These are phyloP conservation scores for Oncorhynchus gorbuscha DNA, from an alignment of 2,113 vertebrate genomes.

Conservation along the genomic window DNA sequence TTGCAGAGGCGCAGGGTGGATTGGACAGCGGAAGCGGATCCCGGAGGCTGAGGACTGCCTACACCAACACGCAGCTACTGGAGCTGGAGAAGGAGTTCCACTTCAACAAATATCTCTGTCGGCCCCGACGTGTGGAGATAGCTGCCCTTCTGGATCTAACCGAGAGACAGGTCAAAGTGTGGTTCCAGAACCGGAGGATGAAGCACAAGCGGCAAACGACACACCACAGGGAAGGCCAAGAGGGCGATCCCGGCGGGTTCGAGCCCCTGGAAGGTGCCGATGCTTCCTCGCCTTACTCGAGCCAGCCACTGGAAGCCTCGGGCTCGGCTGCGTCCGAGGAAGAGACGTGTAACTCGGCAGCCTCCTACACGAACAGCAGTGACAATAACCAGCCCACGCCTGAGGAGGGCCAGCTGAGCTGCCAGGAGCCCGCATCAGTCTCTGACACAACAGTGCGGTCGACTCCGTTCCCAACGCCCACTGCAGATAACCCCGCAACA, in stretches of 20 bases:
- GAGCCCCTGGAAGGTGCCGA: slow-evolving; percentile 77
- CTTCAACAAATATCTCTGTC: slow-evolving; percentile 95
- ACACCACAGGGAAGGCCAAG: slow-evolving; percentile 79
- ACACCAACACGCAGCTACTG: slow-evolving; percentile 95
- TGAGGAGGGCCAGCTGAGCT: slow-evolving; percentile 54
- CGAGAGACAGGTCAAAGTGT: slow-evolving; percentile 96
- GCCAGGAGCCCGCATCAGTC: slow-evolving; percentile 50
- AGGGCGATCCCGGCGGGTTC: slow-evolving; percentile 72
- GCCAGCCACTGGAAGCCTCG: slow-evolving; percentile 67
- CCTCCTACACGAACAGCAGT: slow-evolving; percentile 61
- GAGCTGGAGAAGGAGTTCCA: slow-evolving; percentile 99
- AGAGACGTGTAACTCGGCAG: slow-evolving; percentile 58
- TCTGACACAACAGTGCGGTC: slow-evolving; percentile 54
- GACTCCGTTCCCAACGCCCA: slow-evolving; percentile 58
- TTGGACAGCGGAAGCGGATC: slow-evolving; percentile 79
- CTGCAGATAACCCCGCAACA: slow-evolving; percentile 51
- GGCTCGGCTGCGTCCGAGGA: slow-evolving; percentile 65
- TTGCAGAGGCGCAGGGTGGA: slow-evolving; percentile 75
- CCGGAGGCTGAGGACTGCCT: slow-evolving; percentile 89
- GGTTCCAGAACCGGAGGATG: slow-evolving; percentile 98
- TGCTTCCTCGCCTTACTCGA: slow-evolving; percentile 73
- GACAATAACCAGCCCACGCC: slow-evolving; percentile 71
- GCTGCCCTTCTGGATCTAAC: slow-evolving; percentile 91
- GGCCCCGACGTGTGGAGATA: slow-evolving; percentile 93
- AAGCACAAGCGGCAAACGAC: slow-evolving; percentile 94